A percentile compares a stretch with the other conserved stretches of the same genome.
Conservation (phyloP, 2,113 vertebrate genomes). For the Percina caprodes region DNA sequence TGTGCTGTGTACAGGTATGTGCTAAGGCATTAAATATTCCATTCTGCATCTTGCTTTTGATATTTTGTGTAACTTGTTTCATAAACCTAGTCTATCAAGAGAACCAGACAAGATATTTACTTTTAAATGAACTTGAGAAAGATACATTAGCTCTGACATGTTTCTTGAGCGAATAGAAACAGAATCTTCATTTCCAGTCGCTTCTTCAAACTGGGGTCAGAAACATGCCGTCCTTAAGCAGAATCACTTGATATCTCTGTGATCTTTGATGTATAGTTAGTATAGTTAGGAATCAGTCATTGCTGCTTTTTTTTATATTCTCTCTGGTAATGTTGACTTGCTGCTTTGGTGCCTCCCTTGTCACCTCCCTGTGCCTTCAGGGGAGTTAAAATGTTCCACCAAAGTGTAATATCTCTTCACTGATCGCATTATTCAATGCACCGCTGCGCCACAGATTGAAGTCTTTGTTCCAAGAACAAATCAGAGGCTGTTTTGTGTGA, state of each 20-base stretch:
- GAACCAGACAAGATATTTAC: conserved; percentile 9
- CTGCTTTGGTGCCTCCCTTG: conserved; percentile 56
- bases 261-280: conserved; percentile 52
- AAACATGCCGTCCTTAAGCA: conserved; percentile 25
- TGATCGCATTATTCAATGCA: conserved; percentile 64
- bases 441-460: conserved; percentile 64
- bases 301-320: conserved; percentile 41
- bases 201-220: conserved; percentile 46
- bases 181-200: no score
- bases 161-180: neutral
- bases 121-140: conserved; percentile 6
- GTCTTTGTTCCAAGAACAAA: conserved; percentile 46
- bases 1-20: neutral
- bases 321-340: conserved; percentile 51
- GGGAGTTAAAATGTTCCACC: conserved; percentile 63
- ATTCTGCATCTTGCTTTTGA: conserved; percentile 6
- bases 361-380: conserved; percentile 49
- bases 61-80: neutral
- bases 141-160: neutral
- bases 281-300: conserved; percentile 61
- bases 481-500: conserved; percentile 42
- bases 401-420: conserved; percentile 66
- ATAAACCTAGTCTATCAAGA: conserved; percentile 2
- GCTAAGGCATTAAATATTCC: neutral
- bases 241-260: conserved; percentile 39